phyloP scores from a whole-genome alignment of 2,797 vertebrate genomes.

The Tauraco hartlaubi region DNA sequence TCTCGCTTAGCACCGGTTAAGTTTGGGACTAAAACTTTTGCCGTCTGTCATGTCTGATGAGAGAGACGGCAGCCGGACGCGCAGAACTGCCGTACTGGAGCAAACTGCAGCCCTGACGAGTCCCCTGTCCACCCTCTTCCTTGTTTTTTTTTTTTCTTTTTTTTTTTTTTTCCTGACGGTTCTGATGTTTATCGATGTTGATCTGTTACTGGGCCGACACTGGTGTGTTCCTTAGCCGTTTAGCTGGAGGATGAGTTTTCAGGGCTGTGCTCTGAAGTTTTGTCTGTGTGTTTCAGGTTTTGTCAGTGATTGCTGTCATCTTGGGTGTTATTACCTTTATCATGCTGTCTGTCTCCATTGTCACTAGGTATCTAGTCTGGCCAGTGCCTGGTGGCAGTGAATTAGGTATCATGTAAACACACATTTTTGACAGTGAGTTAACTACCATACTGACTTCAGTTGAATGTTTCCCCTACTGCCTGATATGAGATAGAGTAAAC shows the following conservation, averaged over 20 bases:
- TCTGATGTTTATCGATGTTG: neutral
- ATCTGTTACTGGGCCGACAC: neutral
- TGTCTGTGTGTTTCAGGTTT: neutral
- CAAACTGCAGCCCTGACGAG: neutral
- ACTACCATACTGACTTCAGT: neutral
- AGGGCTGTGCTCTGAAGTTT: neutral
- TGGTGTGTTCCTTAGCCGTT: neutral
- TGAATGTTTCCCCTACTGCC: neutral
- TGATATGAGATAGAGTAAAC: neutral
- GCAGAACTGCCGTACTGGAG: neutral
- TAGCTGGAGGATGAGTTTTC: neutral
- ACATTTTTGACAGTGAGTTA: neutral
- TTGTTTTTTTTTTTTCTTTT: too few species aligned
- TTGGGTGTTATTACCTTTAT: neutral
- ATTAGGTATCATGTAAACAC: neutral
- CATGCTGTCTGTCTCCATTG: fast-evolving
- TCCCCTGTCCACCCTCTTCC: neutral
- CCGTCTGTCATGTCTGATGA: neutral
- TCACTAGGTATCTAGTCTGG: neutral
- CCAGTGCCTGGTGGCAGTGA: neutral
- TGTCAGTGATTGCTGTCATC: neutral
- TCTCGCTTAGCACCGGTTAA: neutral
- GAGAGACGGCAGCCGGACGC: neutral
- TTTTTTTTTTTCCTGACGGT: neutral
- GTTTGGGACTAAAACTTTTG: neutral